Base-by-base conservation (phyloP, 2,888 invertebrate species). In the Microctonus aethiopoides region DNA sequence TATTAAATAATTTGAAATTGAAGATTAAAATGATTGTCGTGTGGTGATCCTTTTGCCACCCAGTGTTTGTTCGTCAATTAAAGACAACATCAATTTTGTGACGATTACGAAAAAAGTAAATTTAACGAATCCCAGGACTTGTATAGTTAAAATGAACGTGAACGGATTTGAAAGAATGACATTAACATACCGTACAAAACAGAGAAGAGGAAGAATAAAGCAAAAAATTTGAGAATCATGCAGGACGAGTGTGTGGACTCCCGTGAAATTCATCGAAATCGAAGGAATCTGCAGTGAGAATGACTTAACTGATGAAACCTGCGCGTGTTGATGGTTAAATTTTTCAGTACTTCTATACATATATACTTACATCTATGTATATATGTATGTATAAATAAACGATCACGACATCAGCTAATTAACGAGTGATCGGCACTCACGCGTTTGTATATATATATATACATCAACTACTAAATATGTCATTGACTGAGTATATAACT, bases 81-180 rank as follows among this genome's bases (percentile, higher is more conserved):
- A 29, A 29, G 7, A 29, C 29, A 29, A 29, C n/a, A n/a, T n/a
- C n/a, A n/a, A n/a, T n/a, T n/a, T n/a, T n/a, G n/a, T n/a, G n/a
- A n/a, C n/a, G 29, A 7, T 5, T 29, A 7, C 3, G 29, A 29
- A 7, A 7, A 29, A 7, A 29, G 29, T 10, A 10, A 29, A 24
- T 0, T 29, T 24, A 2, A 56, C 56, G 11, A 32, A 56, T 74
- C 72, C 16, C 63, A 16, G 46, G 24, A 20, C 32, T 63, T 71
- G 29, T 69, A 64, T 65, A 51, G 61, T 41, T 34, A 26, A 39
- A 56, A 69, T 66, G 77, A 77, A 75, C 72, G 74, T 78, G 75
- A 74, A 76, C 75, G 74, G 79, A 80, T 80, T 79, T 76, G 79
- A 76, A 73, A 78, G 82, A 81, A 80, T 80, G 80, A 79, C 80